Evolutionary conservation across 2,888 invertebrate species (phyloP), one percentile per base, ranked within the genome.

Genomic region (Pheosia tremula): DNA sequence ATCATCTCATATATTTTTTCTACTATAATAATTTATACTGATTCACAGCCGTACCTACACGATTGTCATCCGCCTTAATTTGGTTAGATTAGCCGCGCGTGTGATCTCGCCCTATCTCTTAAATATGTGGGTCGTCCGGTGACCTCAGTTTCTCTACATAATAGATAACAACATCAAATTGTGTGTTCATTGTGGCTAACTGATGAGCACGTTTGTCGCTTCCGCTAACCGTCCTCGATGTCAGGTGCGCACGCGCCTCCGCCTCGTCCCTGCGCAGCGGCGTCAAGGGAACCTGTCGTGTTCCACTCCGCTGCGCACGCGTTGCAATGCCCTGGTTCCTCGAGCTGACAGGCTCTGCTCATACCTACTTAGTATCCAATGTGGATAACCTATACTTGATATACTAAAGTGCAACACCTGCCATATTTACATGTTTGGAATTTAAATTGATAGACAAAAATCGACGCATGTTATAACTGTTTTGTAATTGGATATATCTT

Each of bases 261-360:
- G 58, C 64, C 57, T 59, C 75, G 86, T 85, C 87, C 87, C 89
- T 85, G 85, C 83, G 66, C 24, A 43, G 64, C 62, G 62, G 65
- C 72, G 74, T 68, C 78, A 58, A 77, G 85, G 87, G 89, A 92
- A 91, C 92, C 89, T 86, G 92, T 89, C 86, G 77, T 77, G 91
- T 90, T 88, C 85, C 91, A 88, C 88, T 81, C 83, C 78, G 91
- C 72, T 78, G 87, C 87, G 65, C 77, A 63, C 57, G 76, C 81
- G 70, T 74, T 83, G 85, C 87, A 85, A 85, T 83, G 83, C 82
- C 87, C 85, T 83, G 82, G 79, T 86, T 86, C 84, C 79, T 81
- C 74, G 72, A 70, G 60, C 60, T 68, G 66, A 65, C 70, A 69
- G 60, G 64, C 71, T 68, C 62, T 49, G 57, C 62, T 62, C 63